Percentiles rank a stretch among this genome's conserved stretches.
Evolutionary conservation across 2,888 invertebrate species (phyloP).

Genomic region (Nymphalis urticae): DNA sequence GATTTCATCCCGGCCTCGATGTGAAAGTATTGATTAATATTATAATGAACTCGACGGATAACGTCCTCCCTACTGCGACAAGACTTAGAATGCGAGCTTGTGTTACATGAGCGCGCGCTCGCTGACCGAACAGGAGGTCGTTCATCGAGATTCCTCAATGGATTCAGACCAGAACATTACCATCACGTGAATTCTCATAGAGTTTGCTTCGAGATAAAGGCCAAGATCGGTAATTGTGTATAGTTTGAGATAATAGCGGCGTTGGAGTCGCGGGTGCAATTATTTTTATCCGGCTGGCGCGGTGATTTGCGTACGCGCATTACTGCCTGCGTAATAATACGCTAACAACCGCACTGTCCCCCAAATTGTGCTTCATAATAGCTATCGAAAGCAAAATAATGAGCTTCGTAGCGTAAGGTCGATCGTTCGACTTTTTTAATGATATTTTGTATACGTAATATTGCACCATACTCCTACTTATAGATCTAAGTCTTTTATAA

Average conservation of each 20-base stretch:
- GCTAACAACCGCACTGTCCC: conserved; percentile 34
- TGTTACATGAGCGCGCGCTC: conserved; percentile 14
- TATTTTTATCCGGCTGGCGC: conserved; percentile 62
- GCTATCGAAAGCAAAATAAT: conserved; percentile 18
- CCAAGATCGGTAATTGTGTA: conserved; percentile 67
- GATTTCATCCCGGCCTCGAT: conserved; percentile 57
- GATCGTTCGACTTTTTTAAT: conserved; percentile 2
- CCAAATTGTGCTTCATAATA: conserved; percentile 26
- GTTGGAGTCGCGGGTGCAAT: conserved; percentile 61
- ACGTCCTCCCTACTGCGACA: conserved; percentile 44
- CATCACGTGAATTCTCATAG: conserved; percentile 8
- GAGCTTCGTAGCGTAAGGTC: conserved; percentile 1
- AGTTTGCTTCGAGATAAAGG: conserved; percentile 40
- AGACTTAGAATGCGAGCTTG: background rate
- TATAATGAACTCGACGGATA: conserved; percentile 69
- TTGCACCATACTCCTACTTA: background rate
- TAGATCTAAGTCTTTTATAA: background rate
- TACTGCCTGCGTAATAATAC: conserved; percentile 42
- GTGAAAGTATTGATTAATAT: conserved; percentile 75
- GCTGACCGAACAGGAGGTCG: too few species aligned
- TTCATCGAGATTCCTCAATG: conserved; percentile 8
- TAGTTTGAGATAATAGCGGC: conserved; percentile 65
- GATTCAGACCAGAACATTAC: background rate
- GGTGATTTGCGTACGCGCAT: conserved; percentile 47
- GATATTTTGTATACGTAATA: conserved; percentile 1